Evolutionary conservation across 2,797 vertebrate species (phyloP), one percentile per base, ranked within the genome.

Genomic region (Brachyrhaphis roseni): DNA sequence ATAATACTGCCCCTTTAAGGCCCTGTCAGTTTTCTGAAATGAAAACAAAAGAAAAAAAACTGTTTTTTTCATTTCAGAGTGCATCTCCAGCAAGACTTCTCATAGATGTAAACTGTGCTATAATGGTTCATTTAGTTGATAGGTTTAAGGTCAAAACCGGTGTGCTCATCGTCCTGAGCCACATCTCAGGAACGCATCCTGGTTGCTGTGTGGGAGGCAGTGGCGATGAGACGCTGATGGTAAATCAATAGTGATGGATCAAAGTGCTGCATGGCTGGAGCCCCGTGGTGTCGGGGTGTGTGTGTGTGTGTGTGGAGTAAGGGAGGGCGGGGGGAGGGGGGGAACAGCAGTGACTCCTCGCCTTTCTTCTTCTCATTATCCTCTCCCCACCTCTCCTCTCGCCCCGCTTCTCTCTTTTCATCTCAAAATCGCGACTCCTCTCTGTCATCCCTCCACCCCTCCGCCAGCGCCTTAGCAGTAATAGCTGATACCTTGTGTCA

Each of bases 191-290:
- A 89, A 74, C 16, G 1, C 78, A 36, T 82, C 74, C 72, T 74
- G 28, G 80, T 76, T 51, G 75, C 80, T 70, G 86, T 62, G 90
- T 91, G 90, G 90, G 90, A 91, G 91, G 90, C 79, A n/a, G 75
- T n/a, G 20, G 85, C 82, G 34, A 83, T 84, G 82, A 91, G 90
- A 83, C 73, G 76, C 86, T 90, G 92, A 94, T 90, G 90, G 89
- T 82, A 90, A 93, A 95, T 96, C 94, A 70, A 94, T 95, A 91
- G 86, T 92, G 90, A 94, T 93, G 90, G 93, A 95, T 94, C 93
- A 94, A 93, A 95, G 93, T 83, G 85, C 82, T 62, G 79, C 89
- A 92, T 90, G 93, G 93, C 78, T 82, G 84, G 83, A 93, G 88
- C 80, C 86, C 87, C 55, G 78, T 75, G 75, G 88, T 88, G 87